Evolutionary conservation across 2,113 vertebrate genomes (phyloP).

Genomic region (Irena cyanogastra): DNA sequence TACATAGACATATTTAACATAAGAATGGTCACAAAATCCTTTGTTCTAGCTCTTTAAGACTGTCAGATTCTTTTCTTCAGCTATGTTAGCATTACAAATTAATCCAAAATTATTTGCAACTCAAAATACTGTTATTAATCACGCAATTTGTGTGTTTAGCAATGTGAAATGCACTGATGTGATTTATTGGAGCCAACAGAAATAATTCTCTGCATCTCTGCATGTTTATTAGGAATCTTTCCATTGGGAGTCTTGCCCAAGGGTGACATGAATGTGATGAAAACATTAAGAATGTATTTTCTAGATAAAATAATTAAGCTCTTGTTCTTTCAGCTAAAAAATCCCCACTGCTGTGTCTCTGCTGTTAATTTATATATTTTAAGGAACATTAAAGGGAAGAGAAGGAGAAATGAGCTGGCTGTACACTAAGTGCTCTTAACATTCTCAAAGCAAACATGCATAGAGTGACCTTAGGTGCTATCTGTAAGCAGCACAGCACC

Average conservation of each 20-base stretch:
- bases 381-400: background rate
- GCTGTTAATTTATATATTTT: background rate
- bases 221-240: background rate
- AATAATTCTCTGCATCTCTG: background rate
- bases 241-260: background rate
- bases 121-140: background rate
- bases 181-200: background rate
- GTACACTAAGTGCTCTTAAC: background rate
- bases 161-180: background rate
- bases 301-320: background rate
- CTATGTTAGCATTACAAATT: background rate
- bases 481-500: background rate
- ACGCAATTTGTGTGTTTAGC: background rate
- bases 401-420: background rate
- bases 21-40: background rate
- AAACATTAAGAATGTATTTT: background rate
- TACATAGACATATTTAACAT: background rate
- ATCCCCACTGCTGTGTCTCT: background rate
- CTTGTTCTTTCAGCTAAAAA: background rate
- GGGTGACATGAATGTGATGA: background rate
- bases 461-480: slow-evolving; percentile 8
- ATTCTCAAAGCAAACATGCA: background rate
- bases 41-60: background rate
- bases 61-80: background rate
- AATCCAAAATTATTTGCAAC: background rate